Evolutionary conservation across 2,113 vertebrate species (phyloP).

Genomic region (Zosterops borbonicus): DNA sequence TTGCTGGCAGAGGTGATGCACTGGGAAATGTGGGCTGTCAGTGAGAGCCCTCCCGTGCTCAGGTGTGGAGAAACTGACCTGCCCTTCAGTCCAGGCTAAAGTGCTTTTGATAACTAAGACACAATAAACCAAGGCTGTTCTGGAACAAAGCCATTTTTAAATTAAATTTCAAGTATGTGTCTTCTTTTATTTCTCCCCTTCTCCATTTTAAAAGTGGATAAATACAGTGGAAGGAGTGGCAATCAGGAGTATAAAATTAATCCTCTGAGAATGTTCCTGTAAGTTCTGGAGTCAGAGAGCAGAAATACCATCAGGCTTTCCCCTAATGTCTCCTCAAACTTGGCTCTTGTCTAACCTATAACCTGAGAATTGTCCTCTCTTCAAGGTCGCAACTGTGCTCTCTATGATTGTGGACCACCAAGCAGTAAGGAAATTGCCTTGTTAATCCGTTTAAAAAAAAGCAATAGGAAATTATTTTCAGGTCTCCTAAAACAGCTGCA

Average conservation of each 20-base stretch:
- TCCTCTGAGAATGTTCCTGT: background rate
- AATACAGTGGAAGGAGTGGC: background rate
- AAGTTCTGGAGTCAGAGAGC: background rate
- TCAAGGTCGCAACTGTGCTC: background rate
- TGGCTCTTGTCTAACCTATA: background rate
- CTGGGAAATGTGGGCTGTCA: too few species aligned
- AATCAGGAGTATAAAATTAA: background rate
- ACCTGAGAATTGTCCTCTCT: background rate
- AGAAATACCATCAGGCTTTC: background rate
- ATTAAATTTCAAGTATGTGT: background rate
- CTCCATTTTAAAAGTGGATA: background rate
- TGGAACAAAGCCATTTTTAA: background rate
- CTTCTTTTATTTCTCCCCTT: background rate
- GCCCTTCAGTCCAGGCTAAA: too few species aligned
- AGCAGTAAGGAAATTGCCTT: background rate
- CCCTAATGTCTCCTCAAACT: background rate
- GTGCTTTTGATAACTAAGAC: too few species aligned
- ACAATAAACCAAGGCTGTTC: too few species aligned
- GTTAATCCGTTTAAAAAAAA: background rate
- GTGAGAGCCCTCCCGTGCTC: too few species aligned
- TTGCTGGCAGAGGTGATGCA: too few species aligned
- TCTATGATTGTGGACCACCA: rapidly evolving
- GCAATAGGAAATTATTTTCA: background rate
- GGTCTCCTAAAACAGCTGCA: background rate
- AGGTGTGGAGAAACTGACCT: too few species aligned